Evolutionary conservation across 2,888 invertebrate genomes (phyloP).

Genomic region (Melinaea marsaeus): DNA sequence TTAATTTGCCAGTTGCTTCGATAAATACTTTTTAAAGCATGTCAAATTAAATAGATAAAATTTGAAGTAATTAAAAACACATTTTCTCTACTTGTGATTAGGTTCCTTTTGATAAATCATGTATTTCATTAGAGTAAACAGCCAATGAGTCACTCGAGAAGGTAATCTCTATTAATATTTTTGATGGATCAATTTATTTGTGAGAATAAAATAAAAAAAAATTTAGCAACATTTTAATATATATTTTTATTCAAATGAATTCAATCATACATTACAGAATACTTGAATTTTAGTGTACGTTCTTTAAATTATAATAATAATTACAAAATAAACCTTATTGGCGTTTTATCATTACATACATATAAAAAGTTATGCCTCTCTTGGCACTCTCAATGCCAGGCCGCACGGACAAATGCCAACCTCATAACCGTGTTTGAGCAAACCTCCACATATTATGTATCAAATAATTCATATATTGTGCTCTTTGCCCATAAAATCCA

Average conservation of each 20-base stretch:
- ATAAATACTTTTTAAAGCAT: no score
- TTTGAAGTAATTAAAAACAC: no score
- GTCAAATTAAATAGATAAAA: no score
- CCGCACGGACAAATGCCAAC: conserved; percentile 50
- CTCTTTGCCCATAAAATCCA: conserved; percentile 60
- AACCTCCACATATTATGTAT: conserved; percentile 47
- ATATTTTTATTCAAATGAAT: conserved; percentile 79
- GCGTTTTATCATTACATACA: conserved; percentile 64
- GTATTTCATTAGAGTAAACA: no score
- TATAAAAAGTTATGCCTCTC: conserved; percentile 59
- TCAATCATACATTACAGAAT: conserved; percentile 76
- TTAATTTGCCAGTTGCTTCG: no score
- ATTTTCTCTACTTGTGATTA: no score
- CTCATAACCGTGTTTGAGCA: conserved; percentile 56
- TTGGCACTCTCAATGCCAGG: conserved; percentile 62
- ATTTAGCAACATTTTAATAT: conserved; percentile 78
- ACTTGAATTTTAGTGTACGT: conserved; percentile 72
- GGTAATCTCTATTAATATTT: no score
- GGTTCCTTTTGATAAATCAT: no score
- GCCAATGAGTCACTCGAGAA: no score
- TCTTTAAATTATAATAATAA: conserved; percentile 75
- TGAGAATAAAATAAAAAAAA: conserved; percentile 52
- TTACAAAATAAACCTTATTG: conserved; percentile 75
- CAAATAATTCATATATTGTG: conserved; percentile 48
- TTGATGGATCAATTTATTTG: no score